Evolutionary conservation across 2,797 vertebrate species (phyloP).

Genomic region (Phrynocephalus forsythii): DNA sequence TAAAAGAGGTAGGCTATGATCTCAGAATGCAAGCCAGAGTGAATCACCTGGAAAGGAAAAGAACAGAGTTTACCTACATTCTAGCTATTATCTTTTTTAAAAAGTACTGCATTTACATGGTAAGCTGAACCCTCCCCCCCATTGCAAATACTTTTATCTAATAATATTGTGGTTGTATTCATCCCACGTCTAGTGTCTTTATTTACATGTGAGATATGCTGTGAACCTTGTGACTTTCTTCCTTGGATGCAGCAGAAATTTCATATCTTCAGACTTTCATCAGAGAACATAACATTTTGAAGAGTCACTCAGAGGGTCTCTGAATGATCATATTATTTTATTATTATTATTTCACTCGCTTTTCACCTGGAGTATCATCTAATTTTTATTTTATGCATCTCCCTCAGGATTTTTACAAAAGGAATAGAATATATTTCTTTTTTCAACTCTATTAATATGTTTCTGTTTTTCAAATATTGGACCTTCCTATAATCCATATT

Average conservation of each 20-base stretch:
- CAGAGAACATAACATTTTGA: background rate
- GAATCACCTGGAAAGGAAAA: too few species aligned
- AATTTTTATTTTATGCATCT: background rate
- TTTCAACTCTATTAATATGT: background rate
- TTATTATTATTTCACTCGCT: background rate
- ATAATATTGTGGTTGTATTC: background rate
- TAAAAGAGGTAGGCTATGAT: too few species aligned
- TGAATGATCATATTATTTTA: background rate
- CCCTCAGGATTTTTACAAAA: constrained; percentile 21
- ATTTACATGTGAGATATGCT: background rate
- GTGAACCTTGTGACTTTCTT: accelerated
- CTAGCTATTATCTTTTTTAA: too few species aligned
- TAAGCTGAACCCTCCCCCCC: too few species aligned
- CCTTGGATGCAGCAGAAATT: background rate
- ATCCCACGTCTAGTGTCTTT: background rate
- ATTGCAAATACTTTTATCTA: background rate
- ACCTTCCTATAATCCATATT: background rate
- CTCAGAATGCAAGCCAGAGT: too few species aligned
- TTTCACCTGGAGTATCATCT: background rate
- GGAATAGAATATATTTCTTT: background rate
- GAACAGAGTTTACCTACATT: too few species aligned
- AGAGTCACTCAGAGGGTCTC: background rate
- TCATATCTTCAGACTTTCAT: background rate
- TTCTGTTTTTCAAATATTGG: background rate
- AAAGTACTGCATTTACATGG: too few species aligned